Percentiles rank a stretch among this genome's conserved stretches.
Evolutionary conservation across 2,888 invertebrate species (phyloP).

Genomic region (Erebia ligea): DNA sequence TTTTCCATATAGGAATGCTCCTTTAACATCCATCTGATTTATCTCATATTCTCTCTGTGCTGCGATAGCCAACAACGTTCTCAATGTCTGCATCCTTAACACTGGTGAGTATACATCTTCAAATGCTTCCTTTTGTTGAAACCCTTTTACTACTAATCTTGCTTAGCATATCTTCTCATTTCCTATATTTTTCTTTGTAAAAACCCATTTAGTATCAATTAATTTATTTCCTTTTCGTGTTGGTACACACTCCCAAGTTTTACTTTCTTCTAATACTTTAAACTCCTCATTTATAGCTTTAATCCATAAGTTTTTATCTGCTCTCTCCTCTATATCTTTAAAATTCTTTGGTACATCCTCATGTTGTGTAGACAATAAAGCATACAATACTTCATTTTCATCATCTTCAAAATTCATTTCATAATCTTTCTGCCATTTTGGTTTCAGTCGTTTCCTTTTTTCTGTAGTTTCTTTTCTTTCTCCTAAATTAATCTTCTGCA

Average conservation of each 20-base stretch:
- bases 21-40: constrained; percentile 22
- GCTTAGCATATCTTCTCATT: constrained; percentile 23
- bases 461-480: constrained; percentile 3
- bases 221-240: neutral
- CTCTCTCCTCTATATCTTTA: constrained; percentile 5
- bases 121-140: constrained; percentile 19
- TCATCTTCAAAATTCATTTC: neutral
- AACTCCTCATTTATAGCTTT: constrained; percentile 19
- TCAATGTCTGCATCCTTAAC: constrained; percentile 17
- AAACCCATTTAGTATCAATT: constrained; percentile 23
- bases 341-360: constrained; percentile 10
- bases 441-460: constrained; percentile 13
- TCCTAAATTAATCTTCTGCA: neutral
- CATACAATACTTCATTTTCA: constrained; percentile 5
- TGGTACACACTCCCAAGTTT: constrained; percentile 8
- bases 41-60: constrained; percentile 23
- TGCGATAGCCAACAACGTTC: constrained; percentile 23
- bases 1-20: constrained; percentile 20
- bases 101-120: constrained; percentile 23
- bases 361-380: constrained; percentile 7
- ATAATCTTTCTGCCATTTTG: constrained; percentile 20
- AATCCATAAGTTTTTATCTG: constrained; percentile 6
- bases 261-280: constrained; percentile 6
- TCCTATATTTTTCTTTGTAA: constrained; percentile 26
- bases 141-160: constrained; percentile 26